Percentiles rank a stretch among this genome's conserved stretches.
phyloP scores from a whole-genome alignment of 2,888 invertebrate species.

The Lypha dubia region DNA sequence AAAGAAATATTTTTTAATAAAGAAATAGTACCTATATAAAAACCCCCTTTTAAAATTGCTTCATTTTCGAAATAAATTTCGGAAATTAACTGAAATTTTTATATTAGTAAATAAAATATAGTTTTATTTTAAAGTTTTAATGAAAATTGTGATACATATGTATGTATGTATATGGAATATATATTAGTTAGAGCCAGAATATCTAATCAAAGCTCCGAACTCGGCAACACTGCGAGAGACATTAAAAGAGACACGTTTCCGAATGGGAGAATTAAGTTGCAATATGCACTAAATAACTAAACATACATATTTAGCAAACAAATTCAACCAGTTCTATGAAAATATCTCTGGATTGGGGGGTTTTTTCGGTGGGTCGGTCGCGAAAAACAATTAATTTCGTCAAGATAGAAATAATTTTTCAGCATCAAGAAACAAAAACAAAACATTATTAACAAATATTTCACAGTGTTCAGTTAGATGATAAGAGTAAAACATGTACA shows the following conservation, averaged over 20 bases:
- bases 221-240: not conserved
- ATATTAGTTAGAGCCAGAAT: too few species aligned
- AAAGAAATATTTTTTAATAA: too few species aligned
- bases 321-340: constrained; percentile 53
- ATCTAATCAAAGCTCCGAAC: not conserved
- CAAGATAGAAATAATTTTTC: constrained; percentile 4
- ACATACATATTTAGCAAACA: constrained; percentile 3
- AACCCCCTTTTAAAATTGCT: too few species aligned
- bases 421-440: not conserved
- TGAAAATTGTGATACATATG: too few species aligned
- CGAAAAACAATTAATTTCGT: not conserved
- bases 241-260: not conserved
- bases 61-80: too few species aligned
- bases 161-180: too few species aligned
- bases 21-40: too few species aligned
- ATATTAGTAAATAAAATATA: too few species aligned
- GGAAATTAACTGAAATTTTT: too few species aligned
- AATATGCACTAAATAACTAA: not conserved
- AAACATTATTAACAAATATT: constrained; percentile 11
- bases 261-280: constrained; percentile 3
- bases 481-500: constrained; percentile 23
- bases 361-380: constrained; percentile 33
- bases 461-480: constrained; percentile 10
- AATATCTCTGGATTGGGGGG: constrained; percentile 28
- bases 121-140: too few species aligned